Conservation (phyloP, 2,113 vertebrate genomes). For the Carlito syrichta region DNA sequence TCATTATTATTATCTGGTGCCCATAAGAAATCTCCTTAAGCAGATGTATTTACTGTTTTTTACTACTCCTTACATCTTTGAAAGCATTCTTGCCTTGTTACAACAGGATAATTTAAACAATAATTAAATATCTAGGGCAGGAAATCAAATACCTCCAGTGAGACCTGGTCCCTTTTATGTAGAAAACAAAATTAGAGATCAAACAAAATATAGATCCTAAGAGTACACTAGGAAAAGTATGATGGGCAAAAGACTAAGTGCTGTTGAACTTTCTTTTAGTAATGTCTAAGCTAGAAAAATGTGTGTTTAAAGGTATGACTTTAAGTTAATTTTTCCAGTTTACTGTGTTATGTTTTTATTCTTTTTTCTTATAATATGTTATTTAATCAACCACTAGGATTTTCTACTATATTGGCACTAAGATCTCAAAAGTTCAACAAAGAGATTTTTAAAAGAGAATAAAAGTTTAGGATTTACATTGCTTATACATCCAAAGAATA, state of each 20-base stretch:
- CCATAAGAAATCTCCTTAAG: neutral
- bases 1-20: neutral
- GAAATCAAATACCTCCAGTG: neutral
- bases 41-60: neutral
- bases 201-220: neutral
- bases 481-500: neutral
- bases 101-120: neutral
- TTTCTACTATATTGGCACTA: neutral
- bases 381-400: neutral
- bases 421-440: neutral
- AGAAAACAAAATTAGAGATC: neutral
- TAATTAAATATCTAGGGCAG: neutral
- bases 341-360: neutral
- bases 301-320: neutral
- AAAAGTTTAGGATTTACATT: neutral
- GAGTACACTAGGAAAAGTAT: neutral
- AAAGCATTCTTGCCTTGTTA: neutral
- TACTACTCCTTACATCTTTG: neutral
- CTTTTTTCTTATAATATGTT: neutral
- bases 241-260: neutral
- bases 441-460: neutral
- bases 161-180: neutral
- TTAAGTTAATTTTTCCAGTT: neutral
- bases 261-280: neutral
- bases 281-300: neutral